A percentile compares a stretch with the other conserved stretches of the same genome.
phyloP scores from a whole-genome alignment of 2,888 invertebrate genomes.

The Pheosia tremula region DNA sequence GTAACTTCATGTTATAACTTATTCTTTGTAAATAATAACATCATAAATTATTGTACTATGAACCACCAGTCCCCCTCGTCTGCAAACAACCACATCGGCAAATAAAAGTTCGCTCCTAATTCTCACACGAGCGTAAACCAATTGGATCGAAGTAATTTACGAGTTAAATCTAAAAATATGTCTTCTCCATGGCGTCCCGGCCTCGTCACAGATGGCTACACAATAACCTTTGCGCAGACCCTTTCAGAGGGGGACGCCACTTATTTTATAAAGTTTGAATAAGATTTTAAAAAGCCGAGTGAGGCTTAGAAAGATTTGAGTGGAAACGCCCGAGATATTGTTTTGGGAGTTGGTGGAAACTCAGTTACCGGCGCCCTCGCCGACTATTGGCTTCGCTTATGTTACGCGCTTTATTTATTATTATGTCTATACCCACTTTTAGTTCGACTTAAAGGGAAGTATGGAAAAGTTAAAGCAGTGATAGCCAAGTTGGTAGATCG shows the following conservation, averaged over 20 bases:
- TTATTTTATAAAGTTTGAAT: constrained; percentile 83
- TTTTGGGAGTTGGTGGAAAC: constrained; percentile 52
- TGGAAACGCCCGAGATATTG: constrained; percentile 54
- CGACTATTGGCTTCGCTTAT: constrained; percentile 26
- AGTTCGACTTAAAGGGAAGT: too few species aligned
- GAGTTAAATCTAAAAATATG: constrained; percentile 84
- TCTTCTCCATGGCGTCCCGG: constrained; percentile 75
- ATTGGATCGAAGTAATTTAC: constrained; percentile 82
- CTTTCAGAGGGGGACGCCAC: constrained; percentile 71
- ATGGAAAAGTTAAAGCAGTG: too few species aligned
- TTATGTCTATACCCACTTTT: too few species aligned
- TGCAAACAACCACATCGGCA: constrained; percentile 68
- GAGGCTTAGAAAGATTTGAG: constrained; percentile 61
- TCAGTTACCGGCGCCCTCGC: constrained; percentile 30
- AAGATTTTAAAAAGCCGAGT: constrained; percentile 80
- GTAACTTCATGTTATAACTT: too few species aligned
- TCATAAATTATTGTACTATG: neutral
- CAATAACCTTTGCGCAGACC: constrained; percentile 74
- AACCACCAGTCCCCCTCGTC: constrained; percentile 26
- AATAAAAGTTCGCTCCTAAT: constrained; percentile 75
- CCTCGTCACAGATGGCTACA: constrained; percentile 82
- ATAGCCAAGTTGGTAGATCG: too few species aligned
- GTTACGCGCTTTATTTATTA: constrained; percentile 8
- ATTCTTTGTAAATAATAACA: neutral
- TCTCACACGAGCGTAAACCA: constrained; percentile 82